Base-by-base conservation (phyloP, 2,888 invertebrate genomes). In the Zeuzera pyrina region DNA sequence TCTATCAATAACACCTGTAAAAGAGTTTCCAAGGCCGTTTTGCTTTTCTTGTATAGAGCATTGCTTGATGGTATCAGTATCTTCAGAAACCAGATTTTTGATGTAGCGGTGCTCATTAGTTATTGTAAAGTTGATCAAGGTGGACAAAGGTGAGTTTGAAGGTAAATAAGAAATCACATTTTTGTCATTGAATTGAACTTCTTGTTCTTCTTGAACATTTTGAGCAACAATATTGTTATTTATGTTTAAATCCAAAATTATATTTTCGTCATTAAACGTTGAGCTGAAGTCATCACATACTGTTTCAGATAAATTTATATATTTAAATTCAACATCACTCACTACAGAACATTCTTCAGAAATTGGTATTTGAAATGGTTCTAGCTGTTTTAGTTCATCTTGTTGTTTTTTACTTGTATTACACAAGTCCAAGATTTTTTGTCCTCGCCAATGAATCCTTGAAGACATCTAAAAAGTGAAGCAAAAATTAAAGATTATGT, bases 141-240 rank as follows among this genome's bases (percentile, higher is more conserved):
- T 23, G 24, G 26, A 23, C 23, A 23, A 23, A 10, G 23, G 23
- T 10, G 23, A 23, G 23, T 19, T n/a, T n/a, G n/a, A 8, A 19
- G 19, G 19, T 19, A 6, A 19, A 19, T 13, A 15, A 29, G 31
- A 31, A 35, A 35, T 24, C 15, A 31, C 24, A 31, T 22, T 30
- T 13, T 19, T 25, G 15, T 34, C 27, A 29, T 35, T 12, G 28
- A 30, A 30, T 30, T 26, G 26, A 24, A 35, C 35, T 35, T 35
- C 29, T 31, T 35, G 30, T 35, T 35, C 31, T 28, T n/a, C n/a
- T n/a, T n/a, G n/a, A n/a, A 11, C 19, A 35, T 35, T 35, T 35
- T 35, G 27, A 16, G 31, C n/a, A 27, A 21, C 31, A 35, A 28
- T 29, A 15, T 31, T 11, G 29, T 24, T 26, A 29, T 29, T 29